These are phyloP conservation scores for Tachuris rubrigastra DNA, from an alignment of 2,113 vertebrate species.

Conservation along the genomic window DNA sequence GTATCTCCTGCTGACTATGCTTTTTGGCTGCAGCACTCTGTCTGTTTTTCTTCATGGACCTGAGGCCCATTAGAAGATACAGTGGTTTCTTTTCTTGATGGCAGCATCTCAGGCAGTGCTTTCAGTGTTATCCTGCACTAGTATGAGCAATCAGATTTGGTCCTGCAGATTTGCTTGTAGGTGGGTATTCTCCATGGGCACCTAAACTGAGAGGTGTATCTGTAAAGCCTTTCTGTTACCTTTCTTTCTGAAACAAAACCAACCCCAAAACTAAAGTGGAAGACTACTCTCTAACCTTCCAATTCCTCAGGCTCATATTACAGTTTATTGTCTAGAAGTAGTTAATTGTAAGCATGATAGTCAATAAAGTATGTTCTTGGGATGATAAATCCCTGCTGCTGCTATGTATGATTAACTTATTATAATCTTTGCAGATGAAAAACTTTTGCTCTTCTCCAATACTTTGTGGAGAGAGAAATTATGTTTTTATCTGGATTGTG, in stretches of 20 bases:
- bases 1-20: neutral
- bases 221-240: neutral
- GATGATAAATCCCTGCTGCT: neutral
- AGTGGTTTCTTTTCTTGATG: neutral
- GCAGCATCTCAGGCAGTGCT: neutral
- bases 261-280: neutral
- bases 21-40: neutral
- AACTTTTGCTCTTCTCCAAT: neutral
- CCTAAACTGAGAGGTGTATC: neutral
- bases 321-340: neutral
- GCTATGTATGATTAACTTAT: neutral
- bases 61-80: neutral
- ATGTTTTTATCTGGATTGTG: neutral
- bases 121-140: neutral
- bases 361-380: neutral
- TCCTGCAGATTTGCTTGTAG: neutral
- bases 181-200: neutral
- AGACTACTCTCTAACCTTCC: neutral
- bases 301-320: neutral
- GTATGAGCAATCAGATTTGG: neutral
- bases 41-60: rapidly evolving
- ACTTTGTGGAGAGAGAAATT: neutral
- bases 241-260: neutral
- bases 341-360: rapidly evolving
- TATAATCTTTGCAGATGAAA: neutral